These are phyloP conservation scores for Palythoa heliodiscus DNA, from an alignment of 92 coral and sea anemone genomes.

Conservation along the genomic window DNA sequence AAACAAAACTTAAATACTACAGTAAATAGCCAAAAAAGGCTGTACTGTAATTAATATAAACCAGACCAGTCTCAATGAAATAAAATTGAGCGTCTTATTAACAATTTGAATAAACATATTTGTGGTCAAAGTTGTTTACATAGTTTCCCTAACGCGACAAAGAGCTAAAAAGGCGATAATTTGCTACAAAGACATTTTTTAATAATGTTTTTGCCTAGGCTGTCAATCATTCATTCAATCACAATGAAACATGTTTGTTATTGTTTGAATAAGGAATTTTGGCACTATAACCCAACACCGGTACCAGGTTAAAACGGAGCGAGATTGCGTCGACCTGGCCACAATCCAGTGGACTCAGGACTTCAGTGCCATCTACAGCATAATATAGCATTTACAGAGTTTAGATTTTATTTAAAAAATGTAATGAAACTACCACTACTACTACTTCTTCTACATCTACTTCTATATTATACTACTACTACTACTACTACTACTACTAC, in stretches of 20 bases:
- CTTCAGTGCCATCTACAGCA: too few relatives aligned
- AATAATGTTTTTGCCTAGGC: neutral
- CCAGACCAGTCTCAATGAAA: neutral
- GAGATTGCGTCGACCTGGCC: too few relatives aligned
- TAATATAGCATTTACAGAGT: too few relatives aligned
- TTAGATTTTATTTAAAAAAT: too few relatives aligned
- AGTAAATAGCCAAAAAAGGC: neutral
- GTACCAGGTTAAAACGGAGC: neutral
- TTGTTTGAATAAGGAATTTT: neutral
- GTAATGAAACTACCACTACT: too few relatives aligned
- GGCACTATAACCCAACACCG: neutral
- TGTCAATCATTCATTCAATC: conserved; percentile 19
- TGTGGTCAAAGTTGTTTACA: neutral
- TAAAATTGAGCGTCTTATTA: neutral
- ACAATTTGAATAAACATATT: neutral
- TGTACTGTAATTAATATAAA: neutral
- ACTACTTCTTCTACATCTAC: too few relatives aligned
- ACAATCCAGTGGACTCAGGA: too few relatives aligned
- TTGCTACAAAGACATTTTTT: neutral
- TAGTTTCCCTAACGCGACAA: neutral
- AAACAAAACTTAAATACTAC: conserved; percentile 9
- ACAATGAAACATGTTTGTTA: neutral
- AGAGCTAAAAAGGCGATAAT: conserved; percentile 18
- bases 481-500: too few relatives aligned
- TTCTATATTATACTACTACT: too few relatives aligned